Evolutionary conservation across 2,113 vertebrate species (phyloP), one percentile per base, ranked within the genome.

Genomic region (Pseudorasbora parva): DNA sequence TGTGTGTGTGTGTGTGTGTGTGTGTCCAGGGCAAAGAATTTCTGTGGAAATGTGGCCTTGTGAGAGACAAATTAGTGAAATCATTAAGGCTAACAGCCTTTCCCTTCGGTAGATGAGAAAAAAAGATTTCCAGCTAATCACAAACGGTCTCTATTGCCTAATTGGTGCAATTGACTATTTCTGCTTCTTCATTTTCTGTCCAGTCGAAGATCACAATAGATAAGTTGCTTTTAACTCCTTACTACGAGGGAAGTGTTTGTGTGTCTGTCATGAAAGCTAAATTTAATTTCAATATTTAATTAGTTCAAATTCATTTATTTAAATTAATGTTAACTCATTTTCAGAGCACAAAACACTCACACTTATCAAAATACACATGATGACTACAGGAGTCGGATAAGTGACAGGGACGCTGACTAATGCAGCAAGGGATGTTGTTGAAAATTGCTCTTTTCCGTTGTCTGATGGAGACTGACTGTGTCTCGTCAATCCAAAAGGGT

Each of bases 381-480:
- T 11, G 19, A 23, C 43, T 81, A n/a, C 21, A 69, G 69, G 64
- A 69, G 62, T 56, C 51, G 56, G 30, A 81, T 25, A 68, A 82
- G 19, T 72, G 21, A 10, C 62, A 51, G 33, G 79, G 57, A 81
- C 41, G 30, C 51, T 33, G 11, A 37, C 47, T 9, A 73, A 69
- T 9, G 4, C 33, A 64, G 4, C 33, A 7, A 72, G 41, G 30
- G 45, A 78, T 54, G 51, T 19, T 21, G 30, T 23, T 51, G 15
- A 51, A 54, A 77, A 83, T 62, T 14, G 43, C 71, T 45, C 23
- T 62, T 33, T 82, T 74, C 69, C 37, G 81, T 23, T 74, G 81
- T 41, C 51, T 62, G 17, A 5, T 78, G 49, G 23, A 57, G 62
- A 41, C 49, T 64, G 33, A 51, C 72, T 51, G 59, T 17, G 14